Base-by-base conservation (phyloP, 2,888 invertebrate genomes). In the Hydrotaea cyrtoneurina region DNA sequence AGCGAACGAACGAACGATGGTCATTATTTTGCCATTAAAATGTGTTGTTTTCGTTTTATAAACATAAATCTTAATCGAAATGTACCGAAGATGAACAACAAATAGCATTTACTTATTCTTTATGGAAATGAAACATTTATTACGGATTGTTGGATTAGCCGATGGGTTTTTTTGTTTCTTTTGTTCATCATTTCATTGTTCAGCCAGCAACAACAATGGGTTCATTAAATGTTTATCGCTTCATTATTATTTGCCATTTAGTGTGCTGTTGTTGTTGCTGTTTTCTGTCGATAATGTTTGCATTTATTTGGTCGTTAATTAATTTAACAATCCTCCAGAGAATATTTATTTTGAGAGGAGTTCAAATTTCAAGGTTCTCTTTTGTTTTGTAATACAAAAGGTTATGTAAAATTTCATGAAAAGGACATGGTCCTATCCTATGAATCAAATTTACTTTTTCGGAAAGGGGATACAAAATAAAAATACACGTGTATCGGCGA, bases 41-140 rank as follows among this genome's bases (percentile, higher is more conserved):
- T 59, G 26, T 26, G n/a, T n/a, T n/a, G n/a, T n/a, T 57, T 23
- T 43, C 10, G 15, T 31, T 31, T 26, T 15, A 26, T 59, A 26
- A 59, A 59, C 23, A 59, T 59, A 59, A 59, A 59, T 59, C 59
- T 59, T 26, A 59, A 59, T 59, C 59, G 23, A 23, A 23, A 19
- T 55, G 2, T 31, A 31, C 31, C 10, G 2, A 21, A 11, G 57
- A 11, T n/a, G 2, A 59, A 13, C 13, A 21, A 13, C 59, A 55
- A 36, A 8, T 36, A 36, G 36, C 59, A 59, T 59, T 59, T 59
- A 59, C 3, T n/a, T 21, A 43, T 57, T 57, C 5, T 57, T 57
- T 57, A 57, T 57, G 3, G 23, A 57, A 53, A 53, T 53, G n/a
- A 1, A n/a, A n/a, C 17, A 17, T 55, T 55, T 21, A 21, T 55